Conservation (phyloP, 2,113 vertebrate genomes). For the Podilymbus podiceps region DNA sequence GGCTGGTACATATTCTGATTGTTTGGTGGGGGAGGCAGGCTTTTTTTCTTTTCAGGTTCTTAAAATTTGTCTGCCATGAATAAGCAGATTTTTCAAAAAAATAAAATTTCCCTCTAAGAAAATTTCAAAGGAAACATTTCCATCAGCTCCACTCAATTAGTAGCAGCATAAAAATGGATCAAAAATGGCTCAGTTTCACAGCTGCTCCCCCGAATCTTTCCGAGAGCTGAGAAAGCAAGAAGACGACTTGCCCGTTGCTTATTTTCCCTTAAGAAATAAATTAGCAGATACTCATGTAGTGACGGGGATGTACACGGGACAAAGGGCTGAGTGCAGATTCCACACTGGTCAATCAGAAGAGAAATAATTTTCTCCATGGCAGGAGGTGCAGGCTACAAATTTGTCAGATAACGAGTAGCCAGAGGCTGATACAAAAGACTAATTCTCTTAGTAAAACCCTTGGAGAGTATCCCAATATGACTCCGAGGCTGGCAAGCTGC, state of each 20-base stretch:
- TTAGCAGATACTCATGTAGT: neutral
- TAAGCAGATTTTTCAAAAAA: conserved; percentile 1
- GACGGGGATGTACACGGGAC: neutral
- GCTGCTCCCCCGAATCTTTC: conserved; percentile 25
- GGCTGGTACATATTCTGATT: neutral
- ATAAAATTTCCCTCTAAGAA: conserved; percentile 17
- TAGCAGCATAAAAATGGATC: neutral
- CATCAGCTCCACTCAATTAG: neutral
- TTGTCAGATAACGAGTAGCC: conserved; percentile 15
- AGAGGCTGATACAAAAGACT: conserved; percentile 37
- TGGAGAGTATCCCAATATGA: conserved; percentile 7
- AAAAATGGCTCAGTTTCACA: neutral
- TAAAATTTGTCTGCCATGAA: conserved; percentile 28
- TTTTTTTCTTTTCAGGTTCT: conserved; percentile 24
- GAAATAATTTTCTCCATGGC: neutral
- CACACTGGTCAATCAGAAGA: neutral
- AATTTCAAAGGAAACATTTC: conserved; percentile 12
- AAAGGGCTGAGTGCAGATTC: neutral
- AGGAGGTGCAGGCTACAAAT: neutral
- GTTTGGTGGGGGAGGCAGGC: conserved; percentile 7
- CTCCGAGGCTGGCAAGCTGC: neutral
- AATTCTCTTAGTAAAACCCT: conserved; percentile 26
- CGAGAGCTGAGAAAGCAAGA: neutral
- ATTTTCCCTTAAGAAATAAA: neutral
- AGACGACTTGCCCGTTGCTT: neutral